A percentile compares a stretch with the other conserved stretches of the same genome.
Conservation (phyloP, 2,888 invertebrate genomes). For the Carcina quercana region DNA sequence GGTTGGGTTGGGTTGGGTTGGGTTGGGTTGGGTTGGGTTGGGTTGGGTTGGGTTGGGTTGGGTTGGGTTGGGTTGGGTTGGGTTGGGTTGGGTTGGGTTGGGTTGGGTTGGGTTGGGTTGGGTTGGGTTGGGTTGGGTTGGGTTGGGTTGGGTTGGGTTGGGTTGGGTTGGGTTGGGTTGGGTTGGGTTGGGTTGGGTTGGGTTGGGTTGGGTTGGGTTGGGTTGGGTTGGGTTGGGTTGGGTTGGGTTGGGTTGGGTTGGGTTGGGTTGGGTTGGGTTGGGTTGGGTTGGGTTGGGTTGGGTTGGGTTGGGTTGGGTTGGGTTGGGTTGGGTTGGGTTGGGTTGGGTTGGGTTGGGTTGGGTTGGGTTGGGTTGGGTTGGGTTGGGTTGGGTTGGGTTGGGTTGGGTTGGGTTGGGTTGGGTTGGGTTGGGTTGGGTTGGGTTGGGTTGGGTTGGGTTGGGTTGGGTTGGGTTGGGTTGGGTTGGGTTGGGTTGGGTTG, state of each 20-base stretch:
- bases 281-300: conserved; percentile 12
- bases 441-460: conserved; percentile 16
- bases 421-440: conserved; percentile 17
- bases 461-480: conserved; percentile 11
- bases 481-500: conserved; percentile 8
- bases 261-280: conserved; percentile 11
- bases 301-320: conserved; percentile 11
- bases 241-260: conserved; percentile 12
- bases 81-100: not conserved
- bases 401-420: conserved; percentile 14
- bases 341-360: conserved; percentile 12
- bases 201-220: conserved; percentile 7
- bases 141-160: not conserved
- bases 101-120: not conserved
- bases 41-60: not conserved
- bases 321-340: conserved; percentile 12
- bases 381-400: conserved; percentile 13
- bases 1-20: not conserved
- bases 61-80: not conserved
- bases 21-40: not conserved
- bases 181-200: not conserved
- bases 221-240: conserved; percentile 8
- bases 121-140: not conserved
- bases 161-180: not conserved
- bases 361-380: conserved; percentile 11